Evolutionary conservation across 2,113 vertebrate genomes (phyloP).

Genomic region (Alectura lathami): DNA sequence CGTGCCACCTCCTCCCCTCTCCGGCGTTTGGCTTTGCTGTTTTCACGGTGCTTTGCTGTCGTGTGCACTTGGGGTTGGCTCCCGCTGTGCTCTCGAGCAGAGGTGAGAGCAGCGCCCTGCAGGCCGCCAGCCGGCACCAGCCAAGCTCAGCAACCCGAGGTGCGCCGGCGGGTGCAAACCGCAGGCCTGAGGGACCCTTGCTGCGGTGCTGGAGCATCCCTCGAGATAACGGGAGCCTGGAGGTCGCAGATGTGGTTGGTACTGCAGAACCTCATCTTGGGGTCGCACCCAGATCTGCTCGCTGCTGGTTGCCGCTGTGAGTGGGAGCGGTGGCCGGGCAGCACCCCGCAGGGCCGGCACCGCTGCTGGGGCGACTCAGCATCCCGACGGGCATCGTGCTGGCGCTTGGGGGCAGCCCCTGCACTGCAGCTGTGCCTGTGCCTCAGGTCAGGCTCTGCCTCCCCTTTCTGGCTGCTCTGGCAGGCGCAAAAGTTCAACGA

Average conservation of each 20-base stretch:
- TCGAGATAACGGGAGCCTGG: too few relatives aligned
- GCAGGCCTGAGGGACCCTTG: rapidly evolving
- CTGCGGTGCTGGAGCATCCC: too few relatives aligned
- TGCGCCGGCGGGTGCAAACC: rapidly evolving
- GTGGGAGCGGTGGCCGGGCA: too few relatives aligned
- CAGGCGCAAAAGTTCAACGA: background rate
- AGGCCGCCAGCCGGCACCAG: background rate
- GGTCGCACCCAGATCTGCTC: too few relatives aligned
- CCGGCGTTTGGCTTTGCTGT: background rate
- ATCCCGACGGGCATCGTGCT: too few relatives aligned
- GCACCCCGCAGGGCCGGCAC: too few relatives aligned
- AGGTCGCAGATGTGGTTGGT: too few relatives aligned
- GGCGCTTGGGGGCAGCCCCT: too few relatives aligned
- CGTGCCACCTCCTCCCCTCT: rapidly evolving
- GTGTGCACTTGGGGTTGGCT: rapidly evolving
- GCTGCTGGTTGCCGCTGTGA: too few relatives aligned
- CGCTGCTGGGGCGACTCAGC: too few relatives aligned
- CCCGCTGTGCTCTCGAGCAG: rapidly evolving
- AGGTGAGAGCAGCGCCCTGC: rapidly evolving
- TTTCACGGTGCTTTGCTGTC: background rate
- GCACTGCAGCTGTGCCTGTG: too few relatives aligned
- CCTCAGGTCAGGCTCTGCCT: background rate
- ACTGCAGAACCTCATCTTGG: too few relatives aligned
- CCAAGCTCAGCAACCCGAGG: rapidly evolving
- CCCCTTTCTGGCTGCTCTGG: background rate